These are phyloP conservation scores for Temnothorax unifasciatus DNA, from an alignment of 2,888 invertebrate species.

Conservation along the genomic window DNA sequence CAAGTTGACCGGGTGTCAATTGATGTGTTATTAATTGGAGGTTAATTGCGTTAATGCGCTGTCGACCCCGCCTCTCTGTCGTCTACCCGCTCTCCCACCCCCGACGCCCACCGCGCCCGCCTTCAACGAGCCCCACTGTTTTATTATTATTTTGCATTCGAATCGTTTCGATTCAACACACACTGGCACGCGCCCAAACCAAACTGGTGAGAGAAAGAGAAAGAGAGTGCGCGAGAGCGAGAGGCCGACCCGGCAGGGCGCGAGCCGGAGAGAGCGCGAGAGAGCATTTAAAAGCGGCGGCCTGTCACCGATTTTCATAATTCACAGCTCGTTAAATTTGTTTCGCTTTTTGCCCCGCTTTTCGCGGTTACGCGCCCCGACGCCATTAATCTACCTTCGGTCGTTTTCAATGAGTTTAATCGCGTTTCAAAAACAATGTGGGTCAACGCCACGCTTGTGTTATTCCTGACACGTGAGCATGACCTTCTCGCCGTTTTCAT, in stretches of 20 bases:
- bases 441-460: constrained; percentile 77
- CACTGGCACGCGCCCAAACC: constrained; percentile 83
- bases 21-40: constrained; percentile 86
- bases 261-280: constrained; percentile 59
- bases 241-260: constrained; percentile 42
- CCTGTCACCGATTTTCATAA: constrained; percentile 85
- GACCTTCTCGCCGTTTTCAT: constrained; percentile 78
- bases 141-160: constrained; percentile 83
- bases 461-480: constrained; percentile 76
- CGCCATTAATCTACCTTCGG: constrained; percentile 80
- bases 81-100: constrained; percentile 64
- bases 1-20: constrained; percentile 86
- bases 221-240: not conserved
- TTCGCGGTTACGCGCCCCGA: constrained; percentile 76
- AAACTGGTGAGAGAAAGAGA: constrained; percentile 63
- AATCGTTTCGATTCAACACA: constrained; percentile 80
- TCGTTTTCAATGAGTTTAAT: constrained; percentile 81
- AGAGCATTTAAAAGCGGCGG: constrained; percentile 75
- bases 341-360: constrained; percentile 80
- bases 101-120: constrained; percentile 60
- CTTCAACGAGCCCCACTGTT: constrained; percentile 71
- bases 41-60: constrained; percentile 86
- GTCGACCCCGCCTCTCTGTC: constrained; percentile 74
- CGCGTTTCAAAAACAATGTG: constrained; percentile 81
- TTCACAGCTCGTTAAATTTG: constrained; percentile 84